Base-by-base conservation (phyloP, 2,113 vertebrate genomes). In the Thunnus thynnus region DNA sequence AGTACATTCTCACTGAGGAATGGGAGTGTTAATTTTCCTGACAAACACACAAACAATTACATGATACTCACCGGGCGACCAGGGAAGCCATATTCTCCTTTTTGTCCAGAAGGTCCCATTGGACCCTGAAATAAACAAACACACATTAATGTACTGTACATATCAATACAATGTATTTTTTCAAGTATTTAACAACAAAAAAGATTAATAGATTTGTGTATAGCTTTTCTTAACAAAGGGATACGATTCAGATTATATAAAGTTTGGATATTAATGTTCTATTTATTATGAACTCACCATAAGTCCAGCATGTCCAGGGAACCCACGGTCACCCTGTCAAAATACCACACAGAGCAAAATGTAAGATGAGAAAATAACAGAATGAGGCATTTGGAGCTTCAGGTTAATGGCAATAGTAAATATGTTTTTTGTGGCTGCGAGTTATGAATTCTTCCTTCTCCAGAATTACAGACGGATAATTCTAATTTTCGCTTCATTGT, bases 31-130 rank as follows among this genome's bases (percentile, higher is more conserved):
- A 3, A 55, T 58, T 66, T 47, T 20, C 13, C 30, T 46, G 56
- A 20, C 2, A 51, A 18, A 20, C 41, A 54, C 3, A 13, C 27
- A 27, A 22, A 20, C 1, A 32, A 6, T 4, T 18, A n/a, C 44
- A 55, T 6, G 5, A 0, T 88, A 96, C 97, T 90, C 93, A 99
- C 98, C 20, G 96, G 91, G 50, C 97, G 95, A 75, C 98, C 98
- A 0, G 98, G 97, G 62, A 99, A 94, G 50, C 98, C 98, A 72
- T 97, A 96, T 82, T 97, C 98, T 95, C 98, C 98, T 94, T 98
- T 99, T 66, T 92, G 94, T 87, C 98, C 98, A 10, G 82, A 9
- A 41, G 94, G 95, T 93, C 98, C 98, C 68, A 88, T 87, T 73
- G 97, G 96, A 16, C 98, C 98, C 98, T 99, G 78, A 72, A 71